These are phyloP conservation scores for Epiblema foenella DNA, from an alignment of 2,888 invertebrate species.

Conservation along the genomic window DNA sequence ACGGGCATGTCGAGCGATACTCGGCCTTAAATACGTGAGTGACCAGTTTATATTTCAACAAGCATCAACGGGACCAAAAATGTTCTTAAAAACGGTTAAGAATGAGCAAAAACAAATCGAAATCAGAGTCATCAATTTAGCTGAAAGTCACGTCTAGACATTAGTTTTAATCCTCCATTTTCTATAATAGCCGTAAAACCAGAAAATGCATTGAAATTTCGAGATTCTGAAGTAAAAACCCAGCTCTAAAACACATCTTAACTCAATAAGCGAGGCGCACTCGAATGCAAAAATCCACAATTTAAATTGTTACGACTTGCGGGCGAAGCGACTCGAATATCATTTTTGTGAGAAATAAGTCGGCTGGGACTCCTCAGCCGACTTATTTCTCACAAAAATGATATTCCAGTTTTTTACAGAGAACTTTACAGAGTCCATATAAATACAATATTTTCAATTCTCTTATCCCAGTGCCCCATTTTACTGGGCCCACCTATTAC, in stretches of 20 bases:
- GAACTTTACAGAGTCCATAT: neutral
- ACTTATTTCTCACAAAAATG: no score
- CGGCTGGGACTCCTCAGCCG: conserved; percentile 5
- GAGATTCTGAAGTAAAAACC: neutral
- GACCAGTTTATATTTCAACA: no score
- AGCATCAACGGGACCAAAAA: no score
- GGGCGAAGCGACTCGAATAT: conserved; percentile 10
- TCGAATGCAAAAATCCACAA: conserved; percentile 32
- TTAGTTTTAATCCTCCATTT: neutral
- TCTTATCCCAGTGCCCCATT: no score
- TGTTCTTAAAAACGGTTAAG: no score
- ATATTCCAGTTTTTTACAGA: no score
- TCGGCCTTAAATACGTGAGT: no score
- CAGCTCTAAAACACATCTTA: conserved; percentile 21
- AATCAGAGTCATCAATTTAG: neutral
- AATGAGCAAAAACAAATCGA: neutral
- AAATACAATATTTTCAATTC: neutral
- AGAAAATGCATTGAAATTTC: conserved; percentile 12
- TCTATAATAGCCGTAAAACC: neutral
- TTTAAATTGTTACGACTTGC: conserved; percentile 36
- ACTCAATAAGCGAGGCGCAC: conserved; percentile 19
- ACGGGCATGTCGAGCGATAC: no score
- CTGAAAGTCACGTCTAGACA: neutral
- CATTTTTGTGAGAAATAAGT: conserved; percentile 29
- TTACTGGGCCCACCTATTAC: no score